These are phyloP conservation scores for Drosophila prosaltans DNA, from an alignment of 1,140 invertebrate genomes.

Conservation along the genomic window DNA sequence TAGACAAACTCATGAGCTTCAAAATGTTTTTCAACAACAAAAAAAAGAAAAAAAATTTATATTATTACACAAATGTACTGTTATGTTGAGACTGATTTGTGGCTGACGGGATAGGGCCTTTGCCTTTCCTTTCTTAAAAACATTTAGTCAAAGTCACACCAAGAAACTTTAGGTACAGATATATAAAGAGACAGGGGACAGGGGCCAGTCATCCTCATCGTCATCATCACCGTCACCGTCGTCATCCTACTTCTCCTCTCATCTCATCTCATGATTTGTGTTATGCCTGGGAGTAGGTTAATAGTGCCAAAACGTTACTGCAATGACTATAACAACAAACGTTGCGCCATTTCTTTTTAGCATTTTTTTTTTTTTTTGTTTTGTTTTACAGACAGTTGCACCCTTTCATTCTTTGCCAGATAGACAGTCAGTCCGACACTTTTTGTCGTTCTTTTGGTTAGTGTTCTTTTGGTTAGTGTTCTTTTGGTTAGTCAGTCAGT, in stretches of 20 bases:
- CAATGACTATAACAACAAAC: constrained; percentile 70
- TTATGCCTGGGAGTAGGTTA: constrained; percentile 72
- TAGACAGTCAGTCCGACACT: not conserved
- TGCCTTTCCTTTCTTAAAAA: constrained; percentile 58
- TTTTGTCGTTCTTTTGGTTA: not conserved
- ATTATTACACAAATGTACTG: constrained; percentile 69
- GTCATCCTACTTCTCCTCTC: constrained; percentile 10
- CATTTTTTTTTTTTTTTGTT: constrained; percentile 38
- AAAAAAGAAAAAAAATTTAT: constrained; percentile 48
- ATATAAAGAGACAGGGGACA: constrained; percentile 6
- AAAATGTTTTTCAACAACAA: not conserved
- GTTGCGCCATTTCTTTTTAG: constrained; percentile 68
- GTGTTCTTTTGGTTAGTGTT: not conserved
- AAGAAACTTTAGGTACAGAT: constrained; percentile 25
- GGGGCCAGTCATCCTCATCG: constrained; percentile 32
- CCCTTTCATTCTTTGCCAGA: constrained; percentile 63
- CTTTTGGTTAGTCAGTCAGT: constrained; percentile 33
- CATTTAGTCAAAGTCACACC: constrained; percentile 65
- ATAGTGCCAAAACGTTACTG: constrained; percentile 76
- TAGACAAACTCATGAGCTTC: constrained; percentile 54
- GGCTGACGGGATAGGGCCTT: constrained; percentile 40
- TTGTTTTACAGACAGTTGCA: constrained; percentile 56
- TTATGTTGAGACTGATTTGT: constrained; percentile 70
- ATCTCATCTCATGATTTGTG: constrained; percentile 67
- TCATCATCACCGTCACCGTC: constrained; percentile 46